Evolutionary conservation across 1,140 invertebrate genomes (phyloP).

Genomic region (Fopius arisanus): DNA sequence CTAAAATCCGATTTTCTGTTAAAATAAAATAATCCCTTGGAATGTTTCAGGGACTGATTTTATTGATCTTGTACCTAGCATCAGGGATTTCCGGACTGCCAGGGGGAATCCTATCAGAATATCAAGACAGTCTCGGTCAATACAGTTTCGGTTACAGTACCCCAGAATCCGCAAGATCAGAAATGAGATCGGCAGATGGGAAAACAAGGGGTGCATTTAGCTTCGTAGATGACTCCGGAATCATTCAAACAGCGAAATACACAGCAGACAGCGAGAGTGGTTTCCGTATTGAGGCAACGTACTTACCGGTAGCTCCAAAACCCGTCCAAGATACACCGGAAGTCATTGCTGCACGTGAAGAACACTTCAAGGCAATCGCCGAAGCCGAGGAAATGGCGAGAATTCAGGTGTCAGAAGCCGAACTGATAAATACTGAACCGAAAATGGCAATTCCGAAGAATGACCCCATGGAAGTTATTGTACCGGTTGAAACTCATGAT

Average conservation of each 20-base stretch:
- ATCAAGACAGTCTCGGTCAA: slow-evolving; percentile 65
- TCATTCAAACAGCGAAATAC: slow-evolving; percentile 59
- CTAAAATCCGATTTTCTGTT: too few species aligned
- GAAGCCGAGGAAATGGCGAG: slow-evolving; percentile 26
- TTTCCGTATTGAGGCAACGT: slow-evolving; percentile 66
- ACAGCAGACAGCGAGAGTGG: slow-evolving; percentile 56
- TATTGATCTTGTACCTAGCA: slow-evolving; percentile 35
- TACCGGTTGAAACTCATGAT: too few species aligned
- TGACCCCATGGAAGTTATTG: too few species aligned
- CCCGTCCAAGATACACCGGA: slow-evolving; percentile 55
- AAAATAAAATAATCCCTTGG: not conserved
- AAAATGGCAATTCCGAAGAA: not conserved
- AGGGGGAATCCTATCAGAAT: slow-evolving; percentile 48
- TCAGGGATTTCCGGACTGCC: slow-evolving; percentile 20
- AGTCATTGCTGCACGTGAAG: slow-evolving; percentile 46
- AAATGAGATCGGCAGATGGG: slow-evolving; percentile 54
- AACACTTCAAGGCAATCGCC: slow-evolving; percentile 46
- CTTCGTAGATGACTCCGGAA: slow-evolving; percentile 65
- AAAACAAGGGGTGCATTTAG: slow-evolving; percentile 58
- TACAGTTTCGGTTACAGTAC: slow-evolving; percentile 67
- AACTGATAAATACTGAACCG: not conserved
- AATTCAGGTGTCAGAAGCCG: not conserved
- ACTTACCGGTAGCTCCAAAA: slow-evolving; percentile 61
- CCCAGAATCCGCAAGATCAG: slow-evolving; percentile 62
- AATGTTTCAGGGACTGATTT: slow-evolving; percentile 32